Base-by-base conservation (phyloP, 1,140 invertebrate species). In the Drosophila pandora region DNA sequence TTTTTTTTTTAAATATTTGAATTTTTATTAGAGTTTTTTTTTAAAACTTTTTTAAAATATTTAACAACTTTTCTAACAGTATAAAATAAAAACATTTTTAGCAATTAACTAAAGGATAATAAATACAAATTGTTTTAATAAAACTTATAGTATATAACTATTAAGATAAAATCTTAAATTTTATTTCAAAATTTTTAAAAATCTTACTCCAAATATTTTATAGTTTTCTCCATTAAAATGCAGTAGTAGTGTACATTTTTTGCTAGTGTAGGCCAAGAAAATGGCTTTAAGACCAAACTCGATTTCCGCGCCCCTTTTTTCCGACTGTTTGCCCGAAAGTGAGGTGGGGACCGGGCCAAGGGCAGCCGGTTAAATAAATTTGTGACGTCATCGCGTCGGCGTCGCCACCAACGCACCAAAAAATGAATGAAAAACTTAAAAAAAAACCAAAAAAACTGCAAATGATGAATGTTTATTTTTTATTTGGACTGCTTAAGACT, bases 371-470 rank as follows among this genome's bases (percentile, higher is more conserved):
- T 65, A 39, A 69, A 56, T 30, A 10, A 23, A 56, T 48, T 32
- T 30, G 30, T 65, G 63, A 65, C 63, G 63, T 69, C 62, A 69
- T 22, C 2, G 52, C 65, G 63, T 68, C n/a, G 50, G 62, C 32
- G 49, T 48, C 28, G 23, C 49, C 62, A 48, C 25, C 8, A 48
- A 69, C 64, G 41, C 8, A 63, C 39, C 22, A 2, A 50, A 65
- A 43, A 54, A 10, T 37, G 34, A 37, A 37, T 37, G 34, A 32
- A 43, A 32, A 63, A 37, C 13, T 28, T 28, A 28, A 28, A 28
- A 6, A 54, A n/a, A 22, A 10, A 30, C 34, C 32, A 21, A n/a
- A 37, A 43, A 43, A 21, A 43, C 6, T 43, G 41, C 41, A 43
- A 21, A 13, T 43, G 41, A 43, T 43, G 5, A 21, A 43, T 43